Evolutionary conservation across 2,888 invertebrate genomes (phyloP), one percentile per base, ranked within the genome.

Genomic region (Papilio protenor): DNA sequence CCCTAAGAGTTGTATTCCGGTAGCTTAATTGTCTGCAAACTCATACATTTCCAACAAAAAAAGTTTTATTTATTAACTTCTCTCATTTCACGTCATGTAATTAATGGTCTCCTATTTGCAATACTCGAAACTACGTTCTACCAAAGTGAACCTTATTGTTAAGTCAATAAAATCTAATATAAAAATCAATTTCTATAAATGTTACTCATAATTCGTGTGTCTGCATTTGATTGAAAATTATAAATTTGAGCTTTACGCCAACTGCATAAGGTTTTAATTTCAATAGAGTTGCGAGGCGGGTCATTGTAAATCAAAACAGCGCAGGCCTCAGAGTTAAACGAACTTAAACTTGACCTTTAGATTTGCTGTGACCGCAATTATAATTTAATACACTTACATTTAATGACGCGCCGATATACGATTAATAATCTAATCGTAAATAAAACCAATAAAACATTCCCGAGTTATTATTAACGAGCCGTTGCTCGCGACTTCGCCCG

Each of bases 311-410:
- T 72, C 76, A 59, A 73, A 76, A 73, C 76, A 73, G 73, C 78
- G 61, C 27, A 66, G 49, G 73, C 72, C 75, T 57, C 78, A 76
- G 76, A 78, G 78, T 78, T 78, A 78, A 78, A 78, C 21, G 78
- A 78, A 78, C 78, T 76, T 78, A 78, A 78, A 76, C 78, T 73
- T 78, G 78, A 78, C 78, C 78, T 78, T 78, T 78, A 75, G 57
- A 78, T 72, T 73, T 76, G 78, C 66, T 76, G 75, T 73, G 78
- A 73, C 33, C 75, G 75, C 75, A 78, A 78, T 78, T 75, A 75
- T 52, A 78, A 78, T 78, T 78, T 52, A 66, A 69, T 69, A 77
- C 74, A 40, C 57, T 52, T 18, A 76, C 76, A 76, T 73, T 76
- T 76, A 78, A 49, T 71, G 78, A 73, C 66, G 64, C 57, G 21